Base-by-base conservation (phyloP, 2,888 invertebrate genomes). In the Lithophane semibrunnea region DNA sequence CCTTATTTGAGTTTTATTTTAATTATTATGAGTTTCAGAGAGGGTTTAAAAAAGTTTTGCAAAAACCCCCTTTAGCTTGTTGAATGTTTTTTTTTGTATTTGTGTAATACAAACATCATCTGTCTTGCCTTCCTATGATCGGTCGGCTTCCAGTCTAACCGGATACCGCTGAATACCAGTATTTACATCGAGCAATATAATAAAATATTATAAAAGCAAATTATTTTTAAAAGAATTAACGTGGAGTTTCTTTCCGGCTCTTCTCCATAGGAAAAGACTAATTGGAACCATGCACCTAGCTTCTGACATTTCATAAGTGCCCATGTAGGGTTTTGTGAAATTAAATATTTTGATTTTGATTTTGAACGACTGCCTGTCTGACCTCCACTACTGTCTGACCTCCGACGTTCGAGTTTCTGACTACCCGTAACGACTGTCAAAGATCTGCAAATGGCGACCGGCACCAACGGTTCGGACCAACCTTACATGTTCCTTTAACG, bases 1-100 rank as follows among this genome's bases (percentile, higher is more conserved):
- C 12, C 61, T 37, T 37, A 37, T 49, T 47, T 78, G 16, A 68
- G 42, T 79, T 18, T 1, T 63, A 44, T 49, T 29, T 37, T 37
- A 56, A 12, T 9, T 67, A 47, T 66, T 12, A 52, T 24, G 16
- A n/a, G 56, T 24, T 2, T 42, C 42, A 44, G 12, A 21, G n/a
- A 42, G 24, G 3, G 2, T 37, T 56, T 0, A 68, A 37, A 18
- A 68, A n/a, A 18, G n/a, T 3, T n/a, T 5, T 16, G 18, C 3
- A 12, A 24, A 29, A 29, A 44, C 42, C n/a, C 10, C 5, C 5
- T 65, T 65, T 18, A 18, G 24, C 16, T 65, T 44, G n/a, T 24
- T 24, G 18, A 44, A 16, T 42, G 0, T 8, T 44, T 24, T 18
- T 16, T 24, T 44, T 44, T 24, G 5, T 24, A 44, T 65, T 44